Evolutionary conservation across 2,113 vertebrate genomes (phyloP).

Genomic region (Cervus canadensis): DNA sequence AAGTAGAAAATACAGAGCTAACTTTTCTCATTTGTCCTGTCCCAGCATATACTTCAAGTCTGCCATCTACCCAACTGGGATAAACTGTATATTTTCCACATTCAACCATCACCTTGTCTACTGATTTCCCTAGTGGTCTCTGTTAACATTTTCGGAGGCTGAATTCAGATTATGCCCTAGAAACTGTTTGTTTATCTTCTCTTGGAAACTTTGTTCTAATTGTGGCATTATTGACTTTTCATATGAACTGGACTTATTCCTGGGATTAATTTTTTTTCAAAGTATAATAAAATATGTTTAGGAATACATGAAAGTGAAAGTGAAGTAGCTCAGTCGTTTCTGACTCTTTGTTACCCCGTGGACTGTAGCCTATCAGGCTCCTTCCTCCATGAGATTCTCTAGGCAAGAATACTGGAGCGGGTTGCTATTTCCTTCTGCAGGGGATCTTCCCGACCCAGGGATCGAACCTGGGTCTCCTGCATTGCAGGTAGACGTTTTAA

Average conservation of each 20-base stretch:
- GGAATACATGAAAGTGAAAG: not conserved
- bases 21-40: not conserved
- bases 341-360: no score
- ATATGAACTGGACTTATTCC: slow-evolving; percentile 21
- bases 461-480: no score
- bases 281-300: slow-evolving; percentile 8
- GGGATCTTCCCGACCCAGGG: no score
- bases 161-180: not conserved
- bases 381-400: no score
- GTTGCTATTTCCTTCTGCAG: no score
- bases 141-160: not conserved
- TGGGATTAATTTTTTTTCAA: not conserved
- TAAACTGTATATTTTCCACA: not conserved
- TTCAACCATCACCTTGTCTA: not conserved
- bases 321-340: no score
- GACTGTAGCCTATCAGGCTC: no score
- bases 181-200: slow-evolving; percentile 47
- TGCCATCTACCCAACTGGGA: slow-evolving; percentile 1
- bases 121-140: slow-evolving; percentile 11
- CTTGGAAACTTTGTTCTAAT: not conserved
- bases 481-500: no score
- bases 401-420: no score
- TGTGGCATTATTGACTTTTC: slow-evolving; percentile 27
- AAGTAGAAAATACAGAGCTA: not conserved
- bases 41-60: not conserved